Conservation (phyloP, 2,113 vertebrate species). For the Rissa tridactyla region DNA sequence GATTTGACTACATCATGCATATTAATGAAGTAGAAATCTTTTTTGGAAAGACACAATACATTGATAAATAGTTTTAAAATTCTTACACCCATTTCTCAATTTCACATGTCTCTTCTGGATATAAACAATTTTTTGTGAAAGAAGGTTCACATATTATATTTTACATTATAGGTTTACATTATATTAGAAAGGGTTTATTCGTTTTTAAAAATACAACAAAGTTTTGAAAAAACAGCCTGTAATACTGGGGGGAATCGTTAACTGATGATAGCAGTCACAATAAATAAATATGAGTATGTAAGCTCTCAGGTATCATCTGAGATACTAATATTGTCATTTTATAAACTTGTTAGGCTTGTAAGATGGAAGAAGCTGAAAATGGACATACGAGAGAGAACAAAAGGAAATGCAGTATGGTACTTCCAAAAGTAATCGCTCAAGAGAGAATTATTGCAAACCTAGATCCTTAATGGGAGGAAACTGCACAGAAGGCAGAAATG, state of each 20-base stretch:
- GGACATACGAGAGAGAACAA: background rate
- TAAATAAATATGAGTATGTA: background rate
- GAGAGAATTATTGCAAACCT: background rate
- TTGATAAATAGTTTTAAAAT: background rate
- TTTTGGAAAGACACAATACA: background rate
- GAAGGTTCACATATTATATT: background rate
- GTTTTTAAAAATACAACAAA: background rate
- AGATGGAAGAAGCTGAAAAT: background rate
- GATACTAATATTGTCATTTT: background rate
- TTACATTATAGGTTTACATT: no score
- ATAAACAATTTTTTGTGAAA: background rate
- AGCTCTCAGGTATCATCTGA: background rate
- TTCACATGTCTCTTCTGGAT: background rate
- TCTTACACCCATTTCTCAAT: background rate
- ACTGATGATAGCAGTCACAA: background rate
- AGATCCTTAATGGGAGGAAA: background rate
- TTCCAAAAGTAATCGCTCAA: background rate
- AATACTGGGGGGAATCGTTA: background rate
- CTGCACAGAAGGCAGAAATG: constrained; percentile 10
- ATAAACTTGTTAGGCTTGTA: background rate
- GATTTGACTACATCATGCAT: background rate
- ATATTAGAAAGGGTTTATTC: background rate
- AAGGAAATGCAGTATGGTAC: background rate
- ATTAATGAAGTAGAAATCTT: background rate
- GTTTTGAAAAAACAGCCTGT: background rate